phyloP scores from a whole-genome alignment of 2,888 invertebrate genomes.

The Ornithoptera priamus region DNA sequence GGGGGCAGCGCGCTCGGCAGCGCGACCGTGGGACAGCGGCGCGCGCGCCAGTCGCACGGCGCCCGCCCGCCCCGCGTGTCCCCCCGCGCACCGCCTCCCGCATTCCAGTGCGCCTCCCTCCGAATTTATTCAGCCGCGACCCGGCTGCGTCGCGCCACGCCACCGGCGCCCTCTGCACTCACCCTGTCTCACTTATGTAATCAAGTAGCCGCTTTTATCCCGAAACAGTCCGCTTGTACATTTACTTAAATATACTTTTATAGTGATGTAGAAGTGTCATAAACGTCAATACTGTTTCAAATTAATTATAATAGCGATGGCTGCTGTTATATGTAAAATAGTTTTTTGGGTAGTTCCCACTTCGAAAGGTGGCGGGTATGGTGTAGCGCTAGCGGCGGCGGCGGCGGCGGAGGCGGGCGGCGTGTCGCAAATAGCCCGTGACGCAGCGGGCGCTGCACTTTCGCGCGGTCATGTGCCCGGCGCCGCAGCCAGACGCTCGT shows the following conservation, averaged over 20 bases:
- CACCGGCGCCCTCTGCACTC: slow-evolving; percentile 34
- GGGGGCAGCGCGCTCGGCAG: slow-evolving; percentile 64
- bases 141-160: slow-evolving; percentile 41
- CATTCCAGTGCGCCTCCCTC: slow-evolving; percentile 64
- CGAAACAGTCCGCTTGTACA: neutral
- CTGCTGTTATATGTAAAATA: neutral
- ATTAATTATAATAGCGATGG: neutral
- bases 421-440: slow-evolving; percentile 75
- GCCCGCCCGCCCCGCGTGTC: slow-evolving; percentile 60
- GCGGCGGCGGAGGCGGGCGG: slow-evolving; percentile 32
- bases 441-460: slow-evolving; percentile 77
- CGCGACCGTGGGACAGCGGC: slow-evolving; percentile 85
- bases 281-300: neutral
- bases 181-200: neutral
- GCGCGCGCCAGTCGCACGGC: slow-evolving; percentile 78
- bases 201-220: neutral
- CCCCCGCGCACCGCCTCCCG: slow-evolving; percentile 44
- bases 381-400: slow-evolving; percentile 16
- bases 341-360: slow-evolving; percentile 1
- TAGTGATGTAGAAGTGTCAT: neutral
- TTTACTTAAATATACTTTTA: neutral
- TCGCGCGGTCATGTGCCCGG: slow-evolving; percentile 75
- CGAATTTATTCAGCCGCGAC: slow-evolving; percentile 78
- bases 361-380: neutral
- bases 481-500: slow-evolving; percentile 73